These are phyloP conservation scores for Sceloporus undulatus DNA, from an alignment of 2,113 vertebrate species.

Conservation along the genomic window DNA sequence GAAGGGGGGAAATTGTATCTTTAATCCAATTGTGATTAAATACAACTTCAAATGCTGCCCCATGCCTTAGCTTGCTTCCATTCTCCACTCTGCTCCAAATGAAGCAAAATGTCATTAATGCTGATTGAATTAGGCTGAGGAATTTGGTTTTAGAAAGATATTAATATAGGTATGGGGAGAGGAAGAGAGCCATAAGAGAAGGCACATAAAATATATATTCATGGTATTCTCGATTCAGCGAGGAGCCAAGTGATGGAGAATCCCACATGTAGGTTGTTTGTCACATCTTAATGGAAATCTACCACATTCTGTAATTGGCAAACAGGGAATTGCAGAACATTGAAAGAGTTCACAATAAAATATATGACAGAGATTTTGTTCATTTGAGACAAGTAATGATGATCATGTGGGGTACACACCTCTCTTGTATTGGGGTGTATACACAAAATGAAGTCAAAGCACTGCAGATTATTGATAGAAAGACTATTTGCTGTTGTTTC, in stretches of 20 bases:
- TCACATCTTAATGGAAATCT: not conserved
- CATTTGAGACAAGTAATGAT: not conserved
- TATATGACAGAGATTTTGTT: too few species aligned
- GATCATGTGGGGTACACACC: not conserved
- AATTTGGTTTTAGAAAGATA: constrained; percentile 15
- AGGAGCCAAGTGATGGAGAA: not conserved
- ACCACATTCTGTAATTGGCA: not conserved
- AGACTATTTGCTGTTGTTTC: too few species aligned
- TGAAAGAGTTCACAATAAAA: not conserved
- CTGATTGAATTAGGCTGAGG: constrained; percentile 39
- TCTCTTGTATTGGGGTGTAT: not conserved
- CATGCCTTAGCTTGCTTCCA: constrained; percentile 20
- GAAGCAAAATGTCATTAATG: constrained; percentile 46
- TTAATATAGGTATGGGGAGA: constrained; percentile 6
- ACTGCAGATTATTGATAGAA: not conserved
- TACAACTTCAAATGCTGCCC: not conserved
- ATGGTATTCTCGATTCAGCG: constrained; percentile 1
- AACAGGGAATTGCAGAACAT: constrained; percentile 2
- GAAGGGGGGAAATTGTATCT: constrained; percentile 35
- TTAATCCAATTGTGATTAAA: constrained; percentile 2
- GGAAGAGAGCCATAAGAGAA: not conserved
- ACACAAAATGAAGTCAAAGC: not conserved
- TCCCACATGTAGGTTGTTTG: not conserved
- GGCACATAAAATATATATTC: not conserved
- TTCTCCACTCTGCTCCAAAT: not conserved